Evolutionary conservation across 2,888 invertebrate species (phyloP).

Genomic region (Rhopalosiphum nymphaeae): DNA sequence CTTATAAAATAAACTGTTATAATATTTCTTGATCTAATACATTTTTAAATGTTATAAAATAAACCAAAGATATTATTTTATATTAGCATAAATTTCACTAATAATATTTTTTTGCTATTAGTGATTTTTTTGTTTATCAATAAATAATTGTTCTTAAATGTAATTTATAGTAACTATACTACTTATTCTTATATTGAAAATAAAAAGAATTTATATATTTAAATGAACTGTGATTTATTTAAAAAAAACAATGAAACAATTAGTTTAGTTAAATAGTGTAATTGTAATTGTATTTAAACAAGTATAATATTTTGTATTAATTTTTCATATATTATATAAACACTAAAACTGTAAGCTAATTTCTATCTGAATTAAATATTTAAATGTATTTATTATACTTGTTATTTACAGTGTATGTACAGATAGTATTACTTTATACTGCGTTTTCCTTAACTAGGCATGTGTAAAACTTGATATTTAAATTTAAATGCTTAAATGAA

Average conservation of each 20-base stretch:
- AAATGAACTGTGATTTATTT: conserved; percentile 28
- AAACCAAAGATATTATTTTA: conserved; percentile 55
- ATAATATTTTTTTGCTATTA: conserved; percentile 44
- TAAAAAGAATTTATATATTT: conserved; percentile 39
- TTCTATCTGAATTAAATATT: neutral
- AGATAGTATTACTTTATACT: neutral
- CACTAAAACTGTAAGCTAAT: neutral
- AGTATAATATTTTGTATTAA: neutral
- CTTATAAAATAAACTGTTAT: conserved; percentile 6
- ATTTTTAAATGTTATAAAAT: neutral
- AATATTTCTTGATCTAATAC: neutral
- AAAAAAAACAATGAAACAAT: neutral
- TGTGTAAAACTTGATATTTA: no score
- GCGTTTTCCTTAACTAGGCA: no score
- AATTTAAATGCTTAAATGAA: no score
- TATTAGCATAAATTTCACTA: conserved; percentile 22
- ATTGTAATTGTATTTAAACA: neutral
- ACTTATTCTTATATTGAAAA: conserved; percentile 15
- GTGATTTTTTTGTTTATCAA: conserved; percentile 24
- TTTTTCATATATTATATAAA: neutral
- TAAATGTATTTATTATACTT: neutral
- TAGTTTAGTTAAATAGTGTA: neutral
- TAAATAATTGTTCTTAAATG: neutral
- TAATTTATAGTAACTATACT: conserved; percentile 12
- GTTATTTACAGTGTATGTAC: neutral